Evolutionary conservation across 2,888 invertebrate genomes (phyloP), one percentile per base, ranked within the genome.

Genomic region (Amphipoea oculea): DNA sequence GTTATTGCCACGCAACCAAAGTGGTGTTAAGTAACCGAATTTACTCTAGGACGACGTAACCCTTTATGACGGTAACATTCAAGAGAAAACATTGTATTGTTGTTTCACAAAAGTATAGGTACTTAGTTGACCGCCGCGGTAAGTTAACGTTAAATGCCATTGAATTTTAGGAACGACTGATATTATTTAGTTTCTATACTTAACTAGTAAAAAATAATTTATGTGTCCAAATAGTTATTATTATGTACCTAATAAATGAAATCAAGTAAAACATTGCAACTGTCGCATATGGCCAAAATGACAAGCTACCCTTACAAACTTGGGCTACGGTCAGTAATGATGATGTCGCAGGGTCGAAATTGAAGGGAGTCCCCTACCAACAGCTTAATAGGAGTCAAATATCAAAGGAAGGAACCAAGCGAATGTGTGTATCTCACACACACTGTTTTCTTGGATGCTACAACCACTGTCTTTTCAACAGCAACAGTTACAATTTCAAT

Each of bases 1-100:
- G 84, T 87, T 88, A 84, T 86, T 83, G 78, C 78, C 78, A 65
- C 74, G 77, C 75, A 76, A 77, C 78, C 45, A 68, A 80, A 88
- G 79, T 76, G 65, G 51, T 77, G 73, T 73, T 80, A 74, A 77
- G 80, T 85, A 82, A 71, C 66, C 29, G 69, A 66, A 51, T 68
- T 77, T 23, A 42, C 45, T 60, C 12, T 9, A 36, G 20, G 40
- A 57, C 20, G 62, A 17, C 14, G 60, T 60, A 76, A 84, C 85
- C 75, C 62, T 80, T 74, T 79, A 70, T 42, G 7, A 60, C 60
- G 51, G 45, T 40, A 40, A 71, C 42, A 71, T 62, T 60, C 29
- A 54, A 45, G 12, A 62, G 29, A 48, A 40, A 14, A 29, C 17
- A 60, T 73, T 63, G 14, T 40, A 73, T 67, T 86, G 65, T 36